These are phyloP conservation scores for Engystomops pustulosus DNA, from an alignment of 2,113 vertebrate species.

Conservation along the genomic window DNA sequence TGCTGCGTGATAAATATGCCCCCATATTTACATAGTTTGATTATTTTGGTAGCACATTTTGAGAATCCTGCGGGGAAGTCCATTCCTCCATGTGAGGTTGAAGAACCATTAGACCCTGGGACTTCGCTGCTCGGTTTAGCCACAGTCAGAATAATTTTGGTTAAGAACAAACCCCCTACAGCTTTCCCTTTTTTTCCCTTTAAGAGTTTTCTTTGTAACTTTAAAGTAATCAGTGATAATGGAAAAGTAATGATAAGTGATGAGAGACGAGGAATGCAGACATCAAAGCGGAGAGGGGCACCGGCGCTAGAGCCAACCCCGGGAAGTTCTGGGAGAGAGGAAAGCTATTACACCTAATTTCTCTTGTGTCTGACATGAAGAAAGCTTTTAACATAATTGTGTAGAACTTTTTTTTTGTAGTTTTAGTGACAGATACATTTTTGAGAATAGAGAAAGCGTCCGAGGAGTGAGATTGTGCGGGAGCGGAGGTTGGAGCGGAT, in stretches of 20 bases:
- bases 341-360: conserved; percentile 25
- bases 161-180: too few relatives aligned
- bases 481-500: background rate
- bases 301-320: background rate
- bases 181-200: background rate
- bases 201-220: background rate
- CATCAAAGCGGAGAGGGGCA: conserved; percentile 18
- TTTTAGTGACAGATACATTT: conserved; percentile 5
- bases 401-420: background rate
- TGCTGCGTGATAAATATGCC: too few relatives aligned
- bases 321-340: conserved; percentile 1
- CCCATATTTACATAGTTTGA: too few relatives aligned
- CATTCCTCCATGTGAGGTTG: too few relatives aligned
- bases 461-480: too few relatives aligned
- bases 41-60: too few relatives aligned
- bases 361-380: background rate
- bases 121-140: too few relatives aligned
- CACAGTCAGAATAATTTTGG: too few relatives aligned
- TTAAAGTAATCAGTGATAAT: background rate
- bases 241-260: conserved; percentile 1
- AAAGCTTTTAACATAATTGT: conserved; percentile 45
- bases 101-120: too few relatives aligned
- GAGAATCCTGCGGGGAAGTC: too few relatives aligned
- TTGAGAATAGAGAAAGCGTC: background rate
- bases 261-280: background rate